Evolutionary conservation across 2,113 vertebrate species (phyloP).

Genomic region (Vulpes lagopus): DNA sequence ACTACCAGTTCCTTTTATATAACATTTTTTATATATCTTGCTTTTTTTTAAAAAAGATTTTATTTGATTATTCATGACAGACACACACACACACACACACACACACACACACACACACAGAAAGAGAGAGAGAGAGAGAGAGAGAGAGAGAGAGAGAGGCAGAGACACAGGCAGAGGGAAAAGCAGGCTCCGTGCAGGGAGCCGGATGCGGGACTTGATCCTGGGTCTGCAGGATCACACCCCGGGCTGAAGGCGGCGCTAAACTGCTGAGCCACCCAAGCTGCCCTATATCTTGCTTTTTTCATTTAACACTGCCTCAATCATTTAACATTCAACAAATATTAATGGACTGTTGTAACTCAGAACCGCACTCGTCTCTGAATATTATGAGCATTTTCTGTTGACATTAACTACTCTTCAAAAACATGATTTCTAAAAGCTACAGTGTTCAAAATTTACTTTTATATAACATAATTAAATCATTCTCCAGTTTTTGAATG

Average conservation of each 20-base stretch:
- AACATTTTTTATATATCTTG: not conserved
- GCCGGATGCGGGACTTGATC: too few species aligned
- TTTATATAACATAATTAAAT: not conserved
- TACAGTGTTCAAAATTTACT: conserved; percentile 9
- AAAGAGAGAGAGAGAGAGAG: too few species aligned
- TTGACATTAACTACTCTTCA: not conserved
- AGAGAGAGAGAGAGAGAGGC: too few species aligned
- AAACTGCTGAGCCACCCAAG: too few species aligned
- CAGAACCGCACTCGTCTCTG: not conserved
- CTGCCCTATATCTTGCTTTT: not conserved
- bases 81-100: too few species aligned
- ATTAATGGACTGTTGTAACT: not conserved
- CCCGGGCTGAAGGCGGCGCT: too few species aligned
- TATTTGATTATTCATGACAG: too few species aligned
- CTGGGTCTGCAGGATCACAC: too few species aligned
- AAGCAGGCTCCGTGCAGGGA: too few species aligned
- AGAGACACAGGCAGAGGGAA: too few species aligned
- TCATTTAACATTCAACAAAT: conserved; percentile 8
- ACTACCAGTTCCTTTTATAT: not conserved
- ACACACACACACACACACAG: too few species aligned
- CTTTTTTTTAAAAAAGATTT: not conserved
- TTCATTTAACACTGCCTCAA: not conserved
- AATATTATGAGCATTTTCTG: conserved; percentile 41
- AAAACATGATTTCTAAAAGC: conserved; percentile 38
- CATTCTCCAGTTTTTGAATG: not conserved